phyloP scores from a whole-genome alignment of 2,888 invertebrate species.

The Trachelus troglodyta region DNA sequence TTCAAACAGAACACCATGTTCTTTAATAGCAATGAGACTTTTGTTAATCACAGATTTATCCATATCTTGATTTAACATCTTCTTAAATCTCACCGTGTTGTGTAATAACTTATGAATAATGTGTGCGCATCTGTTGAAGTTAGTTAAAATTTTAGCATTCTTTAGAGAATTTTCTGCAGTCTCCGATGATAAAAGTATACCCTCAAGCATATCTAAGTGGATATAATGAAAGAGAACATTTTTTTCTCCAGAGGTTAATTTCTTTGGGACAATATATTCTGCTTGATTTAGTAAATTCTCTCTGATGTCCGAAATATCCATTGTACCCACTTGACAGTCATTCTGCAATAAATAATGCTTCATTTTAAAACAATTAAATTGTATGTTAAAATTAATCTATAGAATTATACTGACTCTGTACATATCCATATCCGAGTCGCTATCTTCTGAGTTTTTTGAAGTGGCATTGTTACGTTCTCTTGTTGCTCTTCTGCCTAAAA shows the following conservation, averaged over 20 bases:
- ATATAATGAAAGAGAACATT: slow-evolving; percentile 83
- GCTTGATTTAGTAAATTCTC: slow-evolving; percentile 80
- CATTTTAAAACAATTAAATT: neutral
- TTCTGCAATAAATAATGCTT: slow-evolving; percentile 67
- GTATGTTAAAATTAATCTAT: neutral
- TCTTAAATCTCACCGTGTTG: slow-evolving; percentile 75
- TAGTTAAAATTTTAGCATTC: slow-evolving; percentile 74
- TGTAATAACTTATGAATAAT: slow-evolving; percentile 79
- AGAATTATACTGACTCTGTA: slow-evolving; percentile 67
- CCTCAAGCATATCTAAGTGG: slow-evolving; percentile 78
- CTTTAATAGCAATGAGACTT: slow-evolving; percentile 83
- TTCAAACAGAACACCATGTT: slow-evolving; percentile 84
- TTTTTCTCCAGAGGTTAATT: slow-evolving; percentile 76
- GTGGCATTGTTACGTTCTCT: slow-evolving; percentile 68
- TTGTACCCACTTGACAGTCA: slow-evolving; percentile 74
- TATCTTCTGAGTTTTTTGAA: slow-evolving; percentile 74
- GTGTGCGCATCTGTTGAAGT: slow-evolving; percentile 79
- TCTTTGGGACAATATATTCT: slow-evolving; percentile 71
- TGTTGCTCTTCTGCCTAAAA: slow-evolving; percentile 74
- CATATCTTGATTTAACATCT: slow-evolving; percentile 69
- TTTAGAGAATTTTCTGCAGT: slow-evolving; percentile 61
- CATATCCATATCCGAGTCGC: slow-evolving; percentile 82
- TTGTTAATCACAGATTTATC: slow-evolving; percentile 73
- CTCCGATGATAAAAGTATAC: slow-evolving; percentile 73
- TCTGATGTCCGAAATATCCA: slow-evolving; percentile 78